Conservation (phyloP, 2,797 vertebrate genomes). For the Sebastes oblongus region DNA sequence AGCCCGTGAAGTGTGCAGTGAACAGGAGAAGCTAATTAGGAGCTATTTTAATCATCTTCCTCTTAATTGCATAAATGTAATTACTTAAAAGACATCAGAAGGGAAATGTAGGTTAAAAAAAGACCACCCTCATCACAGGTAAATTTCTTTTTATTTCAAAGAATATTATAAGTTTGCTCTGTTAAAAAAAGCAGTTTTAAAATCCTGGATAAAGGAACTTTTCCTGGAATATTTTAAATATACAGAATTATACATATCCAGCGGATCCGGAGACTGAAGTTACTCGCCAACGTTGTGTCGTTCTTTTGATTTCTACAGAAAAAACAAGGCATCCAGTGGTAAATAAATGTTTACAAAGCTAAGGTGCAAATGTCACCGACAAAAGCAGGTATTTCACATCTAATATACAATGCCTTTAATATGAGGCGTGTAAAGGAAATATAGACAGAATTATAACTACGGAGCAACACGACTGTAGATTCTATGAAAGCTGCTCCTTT, state of each 20-base stretch:
- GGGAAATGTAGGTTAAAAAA: neutral
- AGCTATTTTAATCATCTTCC: slow-evolving; percentile 21
- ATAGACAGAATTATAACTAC: slow-evolving; percentile 14
- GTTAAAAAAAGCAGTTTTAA: slow-evolving; percentile 84
- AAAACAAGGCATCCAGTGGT: slow-evolving; percentile 85
- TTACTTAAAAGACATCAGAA: slow-evolving; percentile 12
- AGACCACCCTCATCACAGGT: slow-evolving; percentile 36
- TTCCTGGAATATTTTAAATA: slow-evolving; percentile 78
- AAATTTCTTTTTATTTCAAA: slow-evolving; percentile 76
- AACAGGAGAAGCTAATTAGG: slow-evolving; percentile 22
- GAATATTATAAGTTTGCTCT: slow-evolving; percentile 78
- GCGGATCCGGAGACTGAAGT: slow-evolving; percentile 79
- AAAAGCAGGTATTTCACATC: slow-evolving; percentile 78
- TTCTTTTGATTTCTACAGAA: slow-evolving; percentile 73
- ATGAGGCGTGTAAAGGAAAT: slow-evolving; percentile 57
- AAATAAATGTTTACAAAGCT: slow-evolving; percentile 81
- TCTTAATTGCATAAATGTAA: slow-evolving; percentile 39
- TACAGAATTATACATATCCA: slow-evolving; percentile 82
- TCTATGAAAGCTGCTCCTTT: slow-evolving; percentile 25
- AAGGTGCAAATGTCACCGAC: slow-evolving; percentile 77
- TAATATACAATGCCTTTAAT: slow-evolving; percentile 70
- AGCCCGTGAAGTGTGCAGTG: slow-evolving; percentile 13
- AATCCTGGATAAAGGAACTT: slow-evolving; percentile 67
- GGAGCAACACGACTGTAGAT: slow-evolving; percentile 7
- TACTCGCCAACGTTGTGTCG: slow-evolving; percentile 50